These are phyloP conservation scores for Gastrophysa polygoni DNA, from an alignment of 2,888 invertebrate species.

Conservation along the genomic window DNA sequence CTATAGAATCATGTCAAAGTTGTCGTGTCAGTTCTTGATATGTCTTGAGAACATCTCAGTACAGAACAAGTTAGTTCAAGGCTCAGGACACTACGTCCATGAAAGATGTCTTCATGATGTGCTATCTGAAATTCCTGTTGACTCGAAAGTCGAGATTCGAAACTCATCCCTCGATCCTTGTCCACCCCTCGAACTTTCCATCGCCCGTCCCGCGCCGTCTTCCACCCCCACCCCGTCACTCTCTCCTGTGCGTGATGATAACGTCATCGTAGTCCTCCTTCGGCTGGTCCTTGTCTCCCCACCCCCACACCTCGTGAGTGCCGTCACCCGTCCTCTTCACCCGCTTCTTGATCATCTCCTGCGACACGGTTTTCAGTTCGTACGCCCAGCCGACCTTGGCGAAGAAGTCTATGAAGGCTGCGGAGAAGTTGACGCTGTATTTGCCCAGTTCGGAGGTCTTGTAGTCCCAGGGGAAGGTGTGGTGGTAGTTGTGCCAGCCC, in stretches of 20 bases:
- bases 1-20: no score
- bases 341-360: slow-evolving; percentile 63
- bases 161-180: neutral
- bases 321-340: slow-evolving; percentile 68
- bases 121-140: no score
- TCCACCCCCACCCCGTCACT: neutral
- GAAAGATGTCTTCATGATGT: no score
- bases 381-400: slow-evolving; percentile 83
- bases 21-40: no score
- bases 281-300: slow-evolving; percentile 74
- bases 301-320: slow-evolving; percentile 37
- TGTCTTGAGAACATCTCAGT: no score
- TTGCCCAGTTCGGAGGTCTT: slow-evolving; percentile 61
- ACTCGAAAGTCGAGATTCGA: neutral
- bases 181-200: neutral
- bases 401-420: slow-evolving; percentile 79
- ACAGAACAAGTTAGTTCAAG: no score
- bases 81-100: no score
- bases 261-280: slow-evolving; percentile 51
- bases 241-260: slow-evolving; percentile 48
- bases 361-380: slow-evolving; percentile 70
- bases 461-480: slow-evolving; percentile 71
- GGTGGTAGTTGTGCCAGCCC: slow-evolving; percentile 88
- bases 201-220: neutral
- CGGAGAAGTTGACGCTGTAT: slow-evolving; percentile 69